Evolutionary conservation across 2,888 invertebrate genomes (phyloP).

Genomic region (Neoascia interrupta): DNA sequence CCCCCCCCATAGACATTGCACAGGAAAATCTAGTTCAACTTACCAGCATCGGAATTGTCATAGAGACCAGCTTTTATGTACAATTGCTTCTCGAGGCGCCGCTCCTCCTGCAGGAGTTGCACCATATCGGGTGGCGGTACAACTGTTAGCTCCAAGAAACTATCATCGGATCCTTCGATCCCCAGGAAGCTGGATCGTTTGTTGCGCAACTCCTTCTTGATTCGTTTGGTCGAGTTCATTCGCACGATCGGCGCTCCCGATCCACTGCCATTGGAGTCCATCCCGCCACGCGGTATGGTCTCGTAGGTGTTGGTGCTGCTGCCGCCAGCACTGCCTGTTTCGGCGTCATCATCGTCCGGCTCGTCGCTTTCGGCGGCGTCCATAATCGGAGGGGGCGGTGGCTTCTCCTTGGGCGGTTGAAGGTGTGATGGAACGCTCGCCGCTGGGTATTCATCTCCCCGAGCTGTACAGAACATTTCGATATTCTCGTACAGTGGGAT

Average conservation of each 20-base stretch:
- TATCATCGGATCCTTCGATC: conserved; percentile 87
- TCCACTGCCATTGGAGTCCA: conserved; percentile 56
- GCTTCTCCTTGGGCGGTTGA: conserved; percentile 92
- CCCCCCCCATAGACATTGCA: background rate
- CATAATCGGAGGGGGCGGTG: conserved; percentile 89
- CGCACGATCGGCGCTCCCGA: conserved; percentile 83
- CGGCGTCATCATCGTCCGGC: conserved; percentile 68
- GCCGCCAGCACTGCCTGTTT: conserved; percentile 73
- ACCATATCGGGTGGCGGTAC: conserved; percentile 90
- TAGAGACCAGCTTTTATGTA: conserved; percentile 87
- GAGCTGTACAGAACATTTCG: conserved; percentile 81
- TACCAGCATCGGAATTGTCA: conserved; percentile 83
- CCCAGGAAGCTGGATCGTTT: conserved; percentile 93
- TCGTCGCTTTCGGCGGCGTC: conserved; percentile 80
- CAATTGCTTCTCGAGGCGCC: conserved; percentile 87
- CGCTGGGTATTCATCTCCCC: conserved; percentile 81
- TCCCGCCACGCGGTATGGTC: conserved; percentile 73
- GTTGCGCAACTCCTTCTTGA: conserved; percentile 91
- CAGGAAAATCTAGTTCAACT: conserved; percentile 68
- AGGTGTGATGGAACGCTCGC: conserved; percentile 75
- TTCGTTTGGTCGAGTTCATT: conserved; percentile 90
- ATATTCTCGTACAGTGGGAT: conserved; percentile 84
- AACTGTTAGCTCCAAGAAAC: conserved; percentile 85
- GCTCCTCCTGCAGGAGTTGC: conserved; percentile 89
- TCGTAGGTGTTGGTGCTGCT: conserved; percentile 77